Conservation (phyloP, 2,797 vertebrate species). For the Ispidina lecontei region DNA sequence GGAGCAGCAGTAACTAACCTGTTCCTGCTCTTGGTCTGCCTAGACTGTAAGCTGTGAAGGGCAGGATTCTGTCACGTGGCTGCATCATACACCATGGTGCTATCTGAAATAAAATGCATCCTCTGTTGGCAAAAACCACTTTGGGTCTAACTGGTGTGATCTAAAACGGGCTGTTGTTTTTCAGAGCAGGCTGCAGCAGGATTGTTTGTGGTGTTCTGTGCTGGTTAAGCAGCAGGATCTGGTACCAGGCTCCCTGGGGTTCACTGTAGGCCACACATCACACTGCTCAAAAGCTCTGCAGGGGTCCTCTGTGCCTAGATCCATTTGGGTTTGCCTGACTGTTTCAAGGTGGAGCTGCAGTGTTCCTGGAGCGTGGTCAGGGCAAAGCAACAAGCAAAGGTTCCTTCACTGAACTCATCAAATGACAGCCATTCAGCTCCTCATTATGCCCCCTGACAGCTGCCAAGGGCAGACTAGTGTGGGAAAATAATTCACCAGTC, state of each 20-base stretch:
- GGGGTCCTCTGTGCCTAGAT: background rate
- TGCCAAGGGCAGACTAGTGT: fast-evolving
- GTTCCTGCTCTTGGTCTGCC: background rate
- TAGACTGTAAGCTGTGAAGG: background rate
- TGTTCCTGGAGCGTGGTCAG: background rate
- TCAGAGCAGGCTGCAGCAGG: background rate
- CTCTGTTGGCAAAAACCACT: background rate
- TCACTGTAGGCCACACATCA: fast-evolving
- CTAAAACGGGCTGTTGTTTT: background rate
- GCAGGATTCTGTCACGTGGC: background rate
- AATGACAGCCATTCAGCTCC: background rate
- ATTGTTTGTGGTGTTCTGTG: fast-evolving
- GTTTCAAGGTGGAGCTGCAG: background rate
- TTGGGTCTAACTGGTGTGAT: background rate
- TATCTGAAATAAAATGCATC: background rate
- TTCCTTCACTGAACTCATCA: fast-evolving
- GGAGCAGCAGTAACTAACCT: background rate
- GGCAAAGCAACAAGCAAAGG: background rate
- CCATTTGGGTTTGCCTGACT: background rate
- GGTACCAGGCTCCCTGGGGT: background rate
- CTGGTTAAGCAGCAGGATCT: background rate
- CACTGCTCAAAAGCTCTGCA: background rate
- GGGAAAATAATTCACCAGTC: background rate
- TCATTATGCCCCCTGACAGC: fast-evolving
- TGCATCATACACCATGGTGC: background rate